Percentiles rank a stretch among this genome's conserved stretches.
Conservation (phyloP, 2,113 vertebrate genomes). For the Lepus timidus region DNA sequence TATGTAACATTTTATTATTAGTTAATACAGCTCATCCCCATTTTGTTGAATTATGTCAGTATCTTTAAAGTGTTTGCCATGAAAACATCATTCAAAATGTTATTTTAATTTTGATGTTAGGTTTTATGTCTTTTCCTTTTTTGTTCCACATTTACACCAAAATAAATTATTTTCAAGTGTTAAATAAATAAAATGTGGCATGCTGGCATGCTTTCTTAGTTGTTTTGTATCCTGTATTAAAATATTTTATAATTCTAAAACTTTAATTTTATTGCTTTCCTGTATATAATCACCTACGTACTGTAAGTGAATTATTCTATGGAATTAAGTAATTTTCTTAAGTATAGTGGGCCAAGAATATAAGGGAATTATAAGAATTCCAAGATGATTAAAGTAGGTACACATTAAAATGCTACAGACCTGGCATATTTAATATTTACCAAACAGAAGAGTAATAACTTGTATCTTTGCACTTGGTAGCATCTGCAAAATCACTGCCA, state of each 20-base stretch:
- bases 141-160: constrained; percentile 67
- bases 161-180: constrained; percentile 71
- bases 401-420: neutral
- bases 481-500: neutral
- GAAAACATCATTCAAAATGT: constrained; percentile 81
- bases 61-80: constrained; percentile 78
- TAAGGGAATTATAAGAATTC: constrained; percentile 9
- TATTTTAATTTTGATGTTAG: constrained; percentile 77
- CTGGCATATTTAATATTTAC: neutral
- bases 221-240: constrained; percentile 68
- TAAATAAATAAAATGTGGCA: constrained; percentile 74
- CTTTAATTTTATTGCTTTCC: constrained; percentile 47
- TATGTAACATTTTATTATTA: constrained; percentile 75
- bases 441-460: neutral
- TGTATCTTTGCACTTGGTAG: neutral
- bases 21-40: constrained; percentile 68
- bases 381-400: constrained; percentile 2
- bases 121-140: constrained; percentile 71
- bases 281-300: constrained; percentile 58
- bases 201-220: constrained; percentile 59
- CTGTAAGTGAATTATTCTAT: constrained; percentile 29
- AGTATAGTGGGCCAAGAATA: constrained; percentile 5
- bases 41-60: constrained; percentile 77
- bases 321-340: constrained; percentile 46
- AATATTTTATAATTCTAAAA: constrained; percentile 62